These are phyloP conservation scores for Boleophthalmus pectinirostris DNA, from an alignment of 2,113 vertebrate genomes.

Conservation along the genomic window DNA sequence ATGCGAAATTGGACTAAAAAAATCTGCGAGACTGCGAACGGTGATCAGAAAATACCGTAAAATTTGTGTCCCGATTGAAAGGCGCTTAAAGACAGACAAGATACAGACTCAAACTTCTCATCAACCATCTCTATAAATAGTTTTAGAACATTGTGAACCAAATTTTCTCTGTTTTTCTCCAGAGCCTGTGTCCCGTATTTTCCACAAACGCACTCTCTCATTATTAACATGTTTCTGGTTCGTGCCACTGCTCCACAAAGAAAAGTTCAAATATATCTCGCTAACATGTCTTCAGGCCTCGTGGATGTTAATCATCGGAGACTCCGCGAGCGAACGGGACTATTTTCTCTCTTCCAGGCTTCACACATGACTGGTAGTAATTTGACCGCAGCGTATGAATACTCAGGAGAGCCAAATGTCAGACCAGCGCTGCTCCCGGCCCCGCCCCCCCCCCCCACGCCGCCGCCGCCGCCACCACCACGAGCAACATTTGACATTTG, in stretches of 20 bases:
- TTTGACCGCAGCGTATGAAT: conserved; percentile 44
- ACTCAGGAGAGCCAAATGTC: conserved; percentile 62
- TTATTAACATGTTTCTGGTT: not conserved
- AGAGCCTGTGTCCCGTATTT: not conserved
- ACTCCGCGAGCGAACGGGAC: not conserved
- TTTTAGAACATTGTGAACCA: not conserved
- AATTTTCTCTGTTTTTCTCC: not conserved
- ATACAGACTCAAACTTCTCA: too few relatives aligned
- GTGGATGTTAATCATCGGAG: conserved; percentile 17
- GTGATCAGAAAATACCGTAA: too few relatives aligned
- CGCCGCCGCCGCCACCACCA: conserved; percentile 51
- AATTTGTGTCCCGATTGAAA: too few relatives aligned
- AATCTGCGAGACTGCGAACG: too few relatives aligned
- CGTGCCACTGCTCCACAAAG: not conserved
- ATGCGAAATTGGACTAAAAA: too few relatives aligned
- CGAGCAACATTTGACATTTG: conserved; percentile 62
- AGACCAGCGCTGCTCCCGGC: conserved; percentile 26
- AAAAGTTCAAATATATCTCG: not conserved
- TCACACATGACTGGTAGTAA: conserved; percentile 34
- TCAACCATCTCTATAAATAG: not conserved
- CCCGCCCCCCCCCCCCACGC: too few relatives aligned
- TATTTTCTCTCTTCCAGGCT: conserved; percentile 6
- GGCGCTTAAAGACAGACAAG: too few relatives aligned
- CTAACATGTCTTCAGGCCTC: conserved; percentile 13
- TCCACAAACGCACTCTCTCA: not conserved